Evolutionary conservation across 2,113 vertebrate species (phyloP).

Genomic region (Thalassarche chlororhynchos): DNA sequence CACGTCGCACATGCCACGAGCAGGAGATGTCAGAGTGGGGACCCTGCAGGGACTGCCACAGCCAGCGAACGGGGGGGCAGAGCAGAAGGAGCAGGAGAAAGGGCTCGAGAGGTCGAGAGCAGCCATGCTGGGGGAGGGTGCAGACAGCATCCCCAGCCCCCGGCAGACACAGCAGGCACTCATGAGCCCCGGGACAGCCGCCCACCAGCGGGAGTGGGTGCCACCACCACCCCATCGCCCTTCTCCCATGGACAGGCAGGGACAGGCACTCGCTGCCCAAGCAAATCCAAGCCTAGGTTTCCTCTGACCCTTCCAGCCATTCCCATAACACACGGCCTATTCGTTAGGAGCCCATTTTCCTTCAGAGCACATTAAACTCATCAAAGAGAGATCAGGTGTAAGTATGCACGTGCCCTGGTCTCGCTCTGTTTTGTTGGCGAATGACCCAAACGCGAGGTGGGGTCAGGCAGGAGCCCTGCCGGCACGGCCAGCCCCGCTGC

Average conservation of each 20-base stretch:
- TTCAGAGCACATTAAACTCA: neutral
- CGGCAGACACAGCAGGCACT: neutral
- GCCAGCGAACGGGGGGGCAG: neutral
- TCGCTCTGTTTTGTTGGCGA: neutral
- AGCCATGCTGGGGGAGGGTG: fast-evolving
- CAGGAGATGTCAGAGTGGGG: neutral
- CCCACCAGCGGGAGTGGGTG: neutral
- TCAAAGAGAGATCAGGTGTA: neutral
- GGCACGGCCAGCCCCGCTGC: neutral
- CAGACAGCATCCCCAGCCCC: neutral
- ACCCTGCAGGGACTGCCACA: neutral
- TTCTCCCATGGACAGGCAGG: neutral
- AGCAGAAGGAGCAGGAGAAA: neutral
- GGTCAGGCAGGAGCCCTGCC: neutral
- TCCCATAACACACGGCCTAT: neutral
- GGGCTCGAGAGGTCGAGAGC: neutral
- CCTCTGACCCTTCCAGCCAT: neutral
- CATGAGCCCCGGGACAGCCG: neutral
- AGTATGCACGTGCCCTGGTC: fast-evolving
- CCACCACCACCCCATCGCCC: neutral
- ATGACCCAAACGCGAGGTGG: neutral
- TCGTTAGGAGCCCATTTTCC: neutral
- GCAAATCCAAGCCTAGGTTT: neutral
- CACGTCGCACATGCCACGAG: fast-evolving
- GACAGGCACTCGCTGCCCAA: neutral